A percentile compares a stretch with the other conserved stretches of the same genome.
These are phyloP conservation scores for Aspidoscelis tigris DNA, from an alignment of 2,113 vertebrate genomes.

Conservation along the genomic window DNA sequence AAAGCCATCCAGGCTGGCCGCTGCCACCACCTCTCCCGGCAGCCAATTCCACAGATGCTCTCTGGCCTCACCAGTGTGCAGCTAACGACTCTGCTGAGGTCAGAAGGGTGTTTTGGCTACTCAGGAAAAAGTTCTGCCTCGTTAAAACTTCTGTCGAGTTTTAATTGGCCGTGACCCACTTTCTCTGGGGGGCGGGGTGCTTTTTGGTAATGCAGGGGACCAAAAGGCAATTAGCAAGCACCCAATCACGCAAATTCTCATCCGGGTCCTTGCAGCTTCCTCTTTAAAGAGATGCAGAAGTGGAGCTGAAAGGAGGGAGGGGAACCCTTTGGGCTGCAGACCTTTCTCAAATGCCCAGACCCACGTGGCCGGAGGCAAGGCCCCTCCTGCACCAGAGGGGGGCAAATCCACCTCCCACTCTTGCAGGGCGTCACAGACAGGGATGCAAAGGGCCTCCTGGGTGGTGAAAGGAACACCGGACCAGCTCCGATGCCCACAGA, in stretches of 20 bases:
- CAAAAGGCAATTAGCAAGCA: background rate
- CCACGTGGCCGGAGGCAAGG: background rate
- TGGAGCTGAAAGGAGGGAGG: background rate
- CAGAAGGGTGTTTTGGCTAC: background rate
- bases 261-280: background rate
- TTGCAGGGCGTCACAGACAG: no score
- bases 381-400: no score
- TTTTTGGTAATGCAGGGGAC: background rate
- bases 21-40: no score
- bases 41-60: no score
- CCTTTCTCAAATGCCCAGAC: background rate
- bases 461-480: background rate
- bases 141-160: background rate
- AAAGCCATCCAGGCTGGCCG: no score
- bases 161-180: slow-evolving; percentile 10
- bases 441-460: no score
- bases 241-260: background rate
- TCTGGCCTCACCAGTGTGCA: background rate
- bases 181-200: no score
- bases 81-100: background rate
- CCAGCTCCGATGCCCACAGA: no score
- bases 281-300: background rate
- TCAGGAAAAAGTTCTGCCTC: slow-evolving; percentile 9
- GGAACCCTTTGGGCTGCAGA: background rate
- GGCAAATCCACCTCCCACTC: background rate